Evolutionary conservation across 1,140 invertebrate genomes (phyloP).

Genomic region (Nomia melanderi): DNA sequence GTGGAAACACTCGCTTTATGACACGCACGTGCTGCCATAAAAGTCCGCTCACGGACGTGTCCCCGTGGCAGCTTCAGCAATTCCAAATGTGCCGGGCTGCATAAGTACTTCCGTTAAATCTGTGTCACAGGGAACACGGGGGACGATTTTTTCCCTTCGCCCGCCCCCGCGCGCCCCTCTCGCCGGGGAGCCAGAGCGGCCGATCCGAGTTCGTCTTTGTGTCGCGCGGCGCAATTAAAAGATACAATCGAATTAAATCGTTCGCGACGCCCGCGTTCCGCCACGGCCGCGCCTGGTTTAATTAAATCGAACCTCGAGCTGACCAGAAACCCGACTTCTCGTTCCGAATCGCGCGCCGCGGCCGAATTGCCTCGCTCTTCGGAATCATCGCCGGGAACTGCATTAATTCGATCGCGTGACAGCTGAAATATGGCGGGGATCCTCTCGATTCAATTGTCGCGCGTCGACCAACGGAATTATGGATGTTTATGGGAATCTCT

Average conservation of each 20-base stretch:
- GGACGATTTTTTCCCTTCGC: conserved; percentile 24
- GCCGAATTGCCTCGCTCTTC: no score
- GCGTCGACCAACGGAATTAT: no score
- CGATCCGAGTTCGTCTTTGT: conserved; percentile 14
- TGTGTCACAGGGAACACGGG: conserved; percentile 41
- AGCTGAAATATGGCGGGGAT: no score
- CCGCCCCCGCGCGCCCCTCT: neutral
- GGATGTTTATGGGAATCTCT: no score
- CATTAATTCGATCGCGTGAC: no score
- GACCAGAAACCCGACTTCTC: neutral
- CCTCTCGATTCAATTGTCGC: no score
- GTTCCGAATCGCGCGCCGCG: no score
- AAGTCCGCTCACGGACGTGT: conserved; percentile 26
- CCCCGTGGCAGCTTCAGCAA: conserved; percentile 14
- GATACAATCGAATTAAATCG: conserved; percentile 42
- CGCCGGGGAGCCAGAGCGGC: neutral
- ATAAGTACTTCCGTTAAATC: conserved; percentile 51
- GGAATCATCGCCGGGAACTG: no score
- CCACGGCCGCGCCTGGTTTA: neutral
- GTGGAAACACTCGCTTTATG: conserved; percentile 49
- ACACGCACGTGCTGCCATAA: conserved; percentile 50
- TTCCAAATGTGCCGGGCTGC: conserved; percentile 33
- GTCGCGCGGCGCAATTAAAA: conserved; percentile 30
- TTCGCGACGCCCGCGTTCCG: neutral
- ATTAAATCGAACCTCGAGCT: conserved; percentile 20